Base-by-base conservation (phyloP, 2,888 invertebrate genomes). In the Drosophila buzzatii region DNA sequence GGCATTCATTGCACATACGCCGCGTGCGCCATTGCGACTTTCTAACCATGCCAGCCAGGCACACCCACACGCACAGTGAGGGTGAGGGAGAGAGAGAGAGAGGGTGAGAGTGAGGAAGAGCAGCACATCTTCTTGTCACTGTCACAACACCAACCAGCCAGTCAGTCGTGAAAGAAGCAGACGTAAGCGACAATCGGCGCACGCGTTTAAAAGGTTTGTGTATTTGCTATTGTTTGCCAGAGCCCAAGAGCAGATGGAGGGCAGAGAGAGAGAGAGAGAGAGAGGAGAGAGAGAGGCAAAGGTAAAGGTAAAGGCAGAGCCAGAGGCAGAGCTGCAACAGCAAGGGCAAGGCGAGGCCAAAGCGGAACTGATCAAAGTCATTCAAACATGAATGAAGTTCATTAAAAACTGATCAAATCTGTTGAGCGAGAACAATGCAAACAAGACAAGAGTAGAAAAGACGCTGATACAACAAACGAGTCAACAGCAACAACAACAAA, bases 381-480 rank as follows among this genome's bases (percentile, higher is more conserved):
- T 86, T 81, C 81, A 90, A 85, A 88, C 86, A 90, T 91, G 91
- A 91, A 91, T 91, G 91, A 91, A 87, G 88, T 91, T 91, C 91
- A 91, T 91, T 91, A 91, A 91, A 91, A 91, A 90, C 88, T 91
- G 91, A 91, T 91, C 91, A 91, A 91, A 91, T 90, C 91, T 91
- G 77, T 89, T 80, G 79, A 81, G 85, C 84, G 76, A 83, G 85
- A 90, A 80, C 88, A 84, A 85, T 89, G 73, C 82, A 74, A 88
- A 82, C 85, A 88, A 84, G 78, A 82, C 74, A 79, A 76, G 76
- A 84, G 81, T 71, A 77, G 85, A 78, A 80, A 76, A 70, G 63
- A 77, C 64, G 78, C 74, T 82, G 79, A 85, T 74, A 82, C 85
- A 83, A 85, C 81, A 85, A 82, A 71, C 66, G 73, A 73, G 70